phyloP scores from a whole-genome alignment of 2,797 vertebrate species.

The Haliaeetus albicilla region DNA sequence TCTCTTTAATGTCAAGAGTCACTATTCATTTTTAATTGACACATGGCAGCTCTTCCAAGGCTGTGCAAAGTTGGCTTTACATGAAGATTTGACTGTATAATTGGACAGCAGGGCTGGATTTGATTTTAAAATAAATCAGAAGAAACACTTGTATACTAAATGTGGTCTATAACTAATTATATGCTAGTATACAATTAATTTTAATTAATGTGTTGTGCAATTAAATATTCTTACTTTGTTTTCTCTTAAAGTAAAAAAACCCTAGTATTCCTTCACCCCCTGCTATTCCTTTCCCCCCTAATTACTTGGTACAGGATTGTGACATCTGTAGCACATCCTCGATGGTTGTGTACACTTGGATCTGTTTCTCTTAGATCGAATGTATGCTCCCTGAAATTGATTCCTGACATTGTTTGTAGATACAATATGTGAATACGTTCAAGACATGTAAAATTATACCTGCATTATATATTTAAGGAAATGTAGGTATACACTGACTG shows the following conservation, averaged over 20 bases:
- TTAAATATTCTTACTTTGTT: neutral
- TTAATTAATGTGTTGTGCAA: neutral
- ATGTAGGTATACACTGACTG: neutral
- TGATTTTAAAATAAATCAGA: neutral
- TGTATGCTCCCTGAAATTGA: neutral
- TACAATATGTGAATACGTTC: neutral
- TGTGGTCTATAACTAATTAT: neutral
- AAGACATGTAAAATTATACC: neutral
- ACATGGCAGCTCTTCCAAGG: neutral
- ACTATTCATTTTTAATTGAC: slow-evolving; percentile 3
- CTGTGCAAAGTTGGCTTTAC: neutral
- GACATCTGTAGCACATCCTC: neutral
- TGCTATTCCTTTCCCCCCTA: neutral
- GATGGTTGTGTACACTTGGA: neutral
- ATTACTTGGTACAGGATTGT: neutral
- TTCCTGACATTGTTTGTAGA: neutral
- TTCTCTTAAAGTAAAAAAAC: neutral
- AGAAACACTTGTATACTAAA: neutral
- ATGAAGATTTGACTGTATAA: neutral
- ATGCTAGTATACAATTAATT: neutral
- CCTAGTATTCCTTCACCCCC: neutral
- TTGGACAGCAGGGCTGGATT: neutral
- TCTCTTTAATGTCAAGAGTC: neutral
- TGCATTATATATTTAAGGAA: neutral
- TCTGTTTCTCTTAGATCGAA: neutral